Conservation (phyloP, 2,888 invertebrate species). For the Polymixis lichenea region DNA sequence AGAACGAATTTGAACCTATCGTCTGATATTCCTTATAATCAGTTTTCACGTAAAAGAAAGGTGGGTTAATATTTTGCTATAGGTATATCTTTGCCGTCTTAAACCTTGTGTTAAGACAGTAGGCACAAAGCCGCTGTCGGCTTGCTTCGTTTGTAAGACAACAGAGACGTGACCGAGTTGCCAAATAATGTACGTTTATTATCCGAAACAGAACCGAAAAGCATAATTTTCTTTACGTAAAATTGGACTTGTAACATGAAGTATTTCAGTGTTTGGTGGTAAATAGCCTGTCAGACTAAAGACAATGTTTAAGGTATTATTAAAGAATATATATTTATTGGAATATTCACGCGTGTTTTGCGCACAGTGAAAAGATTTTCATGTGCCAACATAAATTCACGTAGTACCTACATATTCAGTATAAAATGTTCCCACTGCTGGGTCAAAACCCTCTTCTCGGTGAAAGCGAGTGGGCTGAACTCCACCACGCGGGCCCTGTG, state of each 20-base stretch:
- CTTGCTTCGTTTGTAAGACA: constrained; percentile 66
- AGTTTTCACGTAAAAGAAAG: constrained; percentile 39
- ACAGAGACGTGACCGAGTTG: constrained; percentile 63
- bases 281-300: constrained; percentile 25
- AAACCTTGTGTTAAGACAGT: constrained; percentile 46
- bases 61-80: constrained; percentile 46
- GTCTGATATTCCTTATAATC: constrained; percentile 21
- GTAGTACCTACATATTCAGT: not conserved
- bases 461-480: too few relatives aligned
- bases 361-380: not conserved
- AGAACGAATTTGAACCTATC: constrained; percentile 8
- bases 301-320: not conserved
- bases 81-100: constrained; percentile 56
- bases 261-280: constrained; percentile 44
- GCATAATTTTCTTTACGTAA: constrained; percentile 61
- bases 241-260: constrained; percentile 53
- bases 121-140: constrained; percentile 54
- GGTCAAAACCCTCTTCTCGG: too few relatives aligned
- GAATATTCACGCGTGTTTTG: not conserved
- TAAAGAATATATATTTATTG: constrained; percentile 7
- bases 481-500: too few relatives aligned
- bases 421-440: too few relatives aligned
- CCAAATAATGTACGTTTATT: constrained; percentile 66
- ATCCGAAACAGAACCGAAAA: constrained; percentile 56
- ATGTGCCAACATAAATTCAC: not conserved